Evolutionary conservation across 2,888 invertebrate species (phyloP).

Genomic region (Phragmatobia fuliginosa): DNA sequence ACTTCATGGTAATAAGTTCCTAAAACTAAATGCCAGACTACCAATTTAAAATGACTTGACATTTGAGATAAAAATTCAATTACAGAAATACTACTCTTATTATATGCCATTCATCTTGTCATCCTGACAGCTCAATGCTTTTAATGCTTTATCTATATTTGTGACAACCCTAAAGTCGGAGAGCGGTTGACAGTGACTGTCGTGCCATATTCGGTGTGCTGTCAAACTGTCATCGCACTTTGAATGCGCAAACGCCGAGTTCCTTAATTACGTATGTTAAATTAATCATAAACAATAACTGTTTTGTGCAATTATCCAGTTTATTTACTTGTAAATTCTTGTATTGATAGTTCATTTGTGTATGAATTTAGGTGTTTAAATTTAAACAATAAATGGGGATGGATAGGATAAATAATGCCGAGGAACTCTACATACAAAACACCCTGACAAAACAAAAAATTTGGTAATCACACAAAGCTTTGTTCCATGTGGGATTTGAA

Average conservation of each 20-base stretch:
- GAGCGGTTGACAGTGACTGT: conserved; percentile 60
- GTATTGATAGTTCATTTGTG: not conserved
- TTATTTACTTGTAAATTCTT: conserved; percentile 3
- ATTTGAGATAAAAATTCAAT: conserved; percentile 27
- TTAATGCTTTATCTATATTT: conserved; percentile 23
- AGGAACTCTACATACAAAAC: no score
- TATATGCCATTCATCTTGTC: conserved; percentile 39
- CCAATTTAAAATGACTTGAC: conserved; percentile 10
- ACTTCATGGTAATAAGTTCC: no score
- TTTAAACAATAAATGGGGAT: not conserved
- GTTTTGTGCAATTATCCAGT: conserved; percentile 9
- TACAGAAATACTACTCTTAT: conserved; percentile 27
- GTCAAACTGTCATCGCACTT: conserved; percentile 76
- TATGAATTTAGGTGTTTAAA: not conserved
- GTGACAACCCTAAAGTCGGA: conserved; percentile 48
- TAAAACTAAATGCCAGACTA: conserved; percentile 16
- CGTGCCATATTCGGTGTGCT: conserved; percentile 69
- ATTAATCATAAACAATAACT: conserved; percentile 42
- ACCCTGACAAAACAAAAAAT: no score
- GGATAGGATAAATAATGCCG: no score
- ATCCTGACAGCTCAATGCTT: conserved; percentile 24
- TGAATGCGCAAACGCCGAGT: conserved; percentile 40
- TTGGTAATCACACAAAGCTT: no score
- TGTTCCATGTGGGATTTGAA: no score
- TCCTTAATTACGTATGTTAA: conserved; percentile 46